These are phyloP conservation scores for Cyclophora punctaria DNA, from an alignment of 2,888 invertebrate genomes.

Conservation along the genomic window DNA sequence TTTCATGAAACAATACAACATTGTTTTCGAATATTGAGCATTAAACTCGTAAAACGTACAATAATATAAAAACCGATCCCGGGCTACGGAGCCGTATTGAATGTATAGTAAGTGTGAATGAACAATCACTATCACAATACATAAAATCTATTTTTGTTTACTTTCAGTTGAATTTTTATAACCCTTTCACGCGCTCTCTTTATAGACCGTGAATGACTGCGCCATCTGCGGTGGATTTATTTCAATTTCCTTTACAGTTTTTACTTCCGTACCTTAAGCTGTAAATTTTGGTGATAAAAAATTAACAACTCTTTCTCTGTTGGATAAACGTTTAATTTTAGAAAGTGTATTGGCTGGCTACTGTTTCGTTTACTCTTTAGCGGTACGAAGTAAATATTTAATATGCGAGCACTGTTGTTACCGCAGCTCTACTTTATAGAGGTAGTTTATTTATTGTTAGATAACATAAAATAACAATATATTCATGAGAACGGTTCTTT, in stretches of 20 bases:
- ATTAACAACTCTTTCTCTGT: constrained; percentile 46
- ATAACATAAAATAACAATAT: too few species aligned
- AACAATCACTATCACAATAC: constrained; percentile 6
- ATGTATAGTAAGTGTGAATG: not conserved
- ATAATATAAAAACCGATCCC: too few species aligned
- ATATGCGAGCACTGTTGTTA: too few species aligned
- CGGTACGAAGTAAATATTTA: not conserved
- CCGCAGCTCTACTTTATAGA: too few species aligned
- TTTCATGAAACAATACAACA: too few species aligned
- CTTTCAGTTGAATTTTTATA: constrained; percentile 48
- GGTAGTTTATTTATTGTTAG: too few species aligned
- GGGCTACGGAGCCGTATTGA: too few species aligned
- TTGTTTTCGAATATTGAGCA: too few species aligned
- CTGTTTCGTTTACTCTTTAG: too few species aligned
- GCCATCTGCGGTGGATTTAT: constrained; percentile 69
- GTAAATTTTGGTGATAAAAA: constrained; percentile 61
- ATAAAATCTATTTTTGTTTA: constrained; percentile 43
- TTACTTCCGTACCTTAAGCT: constrained; percentile 56
- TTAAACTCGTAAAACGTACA: too few species aligned
- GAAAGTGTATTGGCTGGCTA: too few species aligned
- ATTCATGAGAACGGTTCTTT: too few species aligned
- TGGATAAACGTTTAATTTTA: constrained; percentile 21
- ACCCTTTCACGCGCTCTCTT: constrained; percentile 56
- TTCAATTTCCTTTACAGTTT: constrained; percentile 65
- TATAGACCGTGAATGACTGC: constrained; percentile 62